Evolutionary conservation across 2,797 vertebrate genomes (phyloP).

Genomic region (Anomalospiza imberbis): DNA sequence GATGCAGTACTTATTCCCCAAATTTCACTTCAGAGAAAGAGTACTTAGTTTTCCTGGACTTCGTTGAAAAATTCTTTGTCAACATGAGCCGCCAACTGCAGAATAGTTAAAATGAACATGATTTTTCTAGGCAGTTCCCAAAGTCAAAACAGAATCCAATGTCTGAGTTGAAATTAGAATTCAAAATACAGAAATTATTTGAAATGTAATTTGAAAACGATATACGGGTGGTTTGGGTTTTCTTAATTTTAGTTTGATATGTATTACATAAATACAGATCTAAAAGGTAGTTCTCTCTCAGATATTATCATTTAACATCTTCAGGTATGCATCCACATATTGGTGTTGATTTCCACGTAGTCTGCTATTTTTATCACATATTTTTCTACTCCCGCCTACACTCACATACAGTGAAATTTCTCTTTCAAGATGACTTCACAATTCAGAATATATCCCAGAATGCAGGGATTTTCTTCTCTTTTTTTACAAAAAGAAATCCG

Average conservation of each 20-base stretch:
- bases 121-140: not conserved
- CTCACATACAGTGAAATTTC: not conserved
- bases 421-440: slow-evolving; percentile 34
- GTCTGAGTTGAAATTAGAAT: not conserved
- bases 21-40: not conserved
- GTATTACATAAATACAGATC: not conserved
- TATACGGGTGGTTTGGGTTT: rapidly evolving
- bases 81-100: not conserved
- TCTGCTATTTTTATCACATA: slow-evolving; percentile 31
- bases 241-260: not conserved
- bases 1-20: not conserved
- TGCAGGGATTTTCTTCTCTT: not conserved
- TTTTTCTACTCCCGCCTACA: slow-evolving; percentile 32
- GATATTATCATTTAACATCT: not conserved
- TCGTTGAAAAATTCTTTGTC: not conserved
- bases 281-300: not conserved
- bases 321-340: not conserved
- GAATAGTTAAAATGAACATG: not conserved
- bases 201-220: not conserved
- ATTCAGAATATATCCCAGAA: slow-evolving; percentile 16
- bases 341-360: not conserved
- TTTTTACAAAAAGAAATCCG: not conserved
- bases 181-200: not conserved
- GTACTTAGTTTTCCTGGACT: not conserved
- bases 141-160: not conserved